A percentile compares a stretch with the other conserved stretches of the same genome.
Evolutionary conservation across 2,113 vertebrate species (phyloP).

Genomic region (Pachypanchax playfairii): DNA sequence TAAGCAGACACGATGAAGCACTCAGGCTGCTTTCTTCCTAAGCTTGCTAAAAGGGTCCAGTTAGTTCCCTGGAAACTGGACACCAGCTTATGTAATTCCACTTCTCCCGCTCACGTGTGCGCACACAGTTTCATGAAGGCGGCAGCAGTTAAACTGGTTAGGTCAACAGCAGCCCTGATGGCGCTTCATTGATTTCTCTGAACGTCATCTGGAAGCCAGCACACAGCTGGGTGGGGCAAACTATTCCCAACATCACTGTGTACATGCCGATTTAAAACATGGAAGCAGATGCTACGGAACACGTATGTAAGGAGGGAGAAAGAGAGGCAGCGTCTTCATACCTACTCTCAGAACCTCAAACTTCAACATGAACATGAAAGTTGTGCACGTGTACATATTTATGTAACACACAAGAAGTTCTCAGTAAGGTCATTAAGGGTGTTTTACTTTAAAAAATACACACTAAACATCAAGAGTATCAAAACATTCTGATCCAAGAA

Average conservation of each 20-base stretch:
- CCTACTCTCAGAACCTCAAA: too few relatives aligned
- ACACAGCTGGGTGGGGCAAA: slow-evolving; percentile 1
- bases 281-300: neutral
- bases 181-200: slow-evolving; percentile 31
- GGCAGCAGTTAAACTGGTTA: neutral
- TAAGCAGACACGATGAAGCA: neutral
- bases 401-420: neutral
- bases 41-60: slow-evolving; percentile 30
- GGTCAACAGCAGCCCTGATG: slow-evolving; percentile 3
- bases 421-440: neutral
- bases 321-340: too few relatives aligned
- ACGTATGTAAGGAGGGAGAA: neutral
- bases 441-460: neutral
- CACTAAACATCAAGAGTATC: neutral
- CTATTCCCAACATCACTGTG: neutral
- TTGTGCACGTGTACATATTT: neutral
- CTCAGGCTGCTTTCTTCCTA: slow-evolving; percentile 14
- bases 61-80: slow-evolving; percentile 26
- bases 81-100: slow-evolving; percentile 43
- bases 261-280: neutral
- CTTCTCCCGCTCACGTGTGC: neutral
- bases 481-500: neutral
- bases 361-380: neutral
- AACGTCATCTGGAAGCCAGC: slow-evolving; percentile 26
- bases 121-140: neutral